phyloP scores from a whole-genome alignment of 2,888 invertebrate species.

The Alitta virens region DNA sequence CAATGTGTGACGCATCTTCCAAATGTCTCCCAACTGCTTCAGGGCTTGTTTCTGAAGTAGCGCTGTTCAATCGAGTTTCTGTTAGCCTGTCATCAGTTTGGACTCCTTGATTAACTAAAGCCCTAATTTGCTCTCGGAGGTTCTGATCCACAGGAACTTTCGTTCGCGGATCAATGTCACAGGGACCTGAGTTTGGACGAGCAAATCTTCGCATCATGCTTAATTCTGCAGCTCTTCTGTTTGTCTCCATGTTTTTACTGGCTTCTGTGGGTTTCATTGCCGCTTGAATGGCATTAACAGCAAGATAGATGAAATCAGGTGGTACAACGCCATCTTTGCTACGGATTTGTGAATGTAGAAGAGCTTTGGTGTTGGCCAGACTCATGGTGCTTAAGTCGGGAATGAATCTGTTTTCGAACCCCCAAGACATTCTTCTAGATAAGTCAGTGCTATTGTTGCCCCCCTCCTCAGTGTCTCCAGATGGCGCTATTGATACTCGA shows the following conservation, averaged over 20 bases:
- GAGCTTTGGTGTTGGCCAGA: conserved; percentile 49
- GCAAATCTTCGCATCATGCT: background rate
- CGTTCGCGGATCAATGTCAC: conserved; percentile 49
- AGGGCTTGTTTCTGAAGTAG: background rate
- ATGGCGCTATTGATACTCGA: conserved; percentile 4
- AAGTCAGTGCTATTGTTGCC: conserved; percentile 10
- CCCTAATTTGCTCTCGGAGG: conserved; percentile 10
- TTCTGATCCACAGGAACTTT: conserved; percentile 43
- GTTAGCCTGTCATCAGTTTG: too few species aligned
- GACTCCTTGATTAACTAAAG: background rate
- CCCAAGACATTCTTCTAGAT: conserved; percentile 51
- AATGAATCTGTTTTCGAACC: conserved; percentile 47
- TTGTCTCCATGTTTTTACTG: conserved; percentile 38
- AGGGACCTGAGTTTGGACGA: conserved; percentile 50
- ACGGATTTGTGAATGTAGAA: conserved; percentile 52
- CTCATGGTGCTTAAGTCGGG: conserved; percentile 40
- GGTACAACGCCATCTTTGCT: conserved; percentile 45
- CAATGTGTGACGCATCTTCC: background rate
- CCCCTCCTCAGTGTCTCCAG: conserved; percentile 8
- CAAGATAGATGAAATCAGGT: conserved; percentile 53
- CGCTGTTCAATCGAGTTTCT: too few species aligned
- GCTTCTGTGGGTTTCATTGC: conserved; percentile 38
- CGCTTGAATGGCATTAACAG: conserved; percentile 48
- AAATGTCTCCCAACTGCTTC: background rate
- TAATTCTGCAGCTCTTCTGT: conserved; percentile 25